Percentiles rank a stretch among this genome's conserved stretches.
phyloP scores from a whole-genome alignment of 53 echinoderm and acorn worm species.

The Patiria pectinifera region DNA sequence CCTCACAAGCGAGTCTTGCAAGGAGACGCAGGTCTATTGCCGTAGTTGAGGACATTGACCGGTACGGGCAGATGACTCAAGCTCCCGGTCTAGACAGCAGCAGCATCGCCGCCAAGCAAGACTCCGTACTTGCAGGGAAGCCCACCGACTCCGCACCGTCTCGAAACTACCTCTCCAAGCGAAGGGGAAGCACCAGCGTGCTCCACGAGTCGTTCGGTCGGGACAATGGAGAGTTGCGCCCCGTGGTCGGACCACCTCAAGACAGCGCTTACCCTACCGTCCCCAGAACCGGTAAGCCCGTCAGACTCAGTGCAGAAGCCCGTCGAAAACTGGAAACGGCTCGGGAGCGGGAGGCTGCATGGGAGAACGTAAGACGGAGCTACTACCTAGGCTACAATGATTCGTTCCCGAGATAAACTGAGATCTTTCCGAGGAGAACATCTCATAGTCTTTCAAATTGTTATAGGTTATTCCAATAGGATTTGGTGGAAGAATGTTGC shows the following conservation, averaged over 20 bases:
- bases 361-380: conserved; percentile 4
- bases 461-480: too few relatives aligned
- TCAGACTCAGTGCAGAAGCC: background rate
- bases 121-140: background rate
- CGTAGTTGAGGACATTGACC: background rate
- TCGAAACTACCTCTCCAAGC: background rate
- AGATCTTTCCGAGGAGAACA: too few relatives aligned
- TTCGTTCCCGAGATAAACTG: too few relatives aligned
- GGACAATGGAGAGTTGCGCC: background rate
- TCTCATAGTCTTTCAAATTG: too few relatives aligned
- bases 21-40: conserved; percentile 3
- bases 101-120: background rate
- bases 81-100: background rate
- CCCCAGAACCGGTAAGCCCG: background rate
- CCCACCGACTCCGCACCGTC: background rate
- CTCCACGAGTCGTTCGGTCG: background rate
- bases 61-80: background rate
- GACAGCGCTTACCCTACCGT: background rate
- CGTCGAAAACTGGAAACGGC: background rate
- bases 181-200: conserved; percentile 5
- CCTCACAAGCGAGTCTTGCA: background rate
- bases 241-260: background rate
- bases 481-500: too few relatives aligned
- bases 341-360: background rate
- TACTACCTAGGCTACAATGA: background rate